Evolutionary conservation across 2,797 vertebrate species (phyloP), one percentile per base, ranked within the genome.

Genomic region (Periophthalmus magnuspinnatus): DNA sequence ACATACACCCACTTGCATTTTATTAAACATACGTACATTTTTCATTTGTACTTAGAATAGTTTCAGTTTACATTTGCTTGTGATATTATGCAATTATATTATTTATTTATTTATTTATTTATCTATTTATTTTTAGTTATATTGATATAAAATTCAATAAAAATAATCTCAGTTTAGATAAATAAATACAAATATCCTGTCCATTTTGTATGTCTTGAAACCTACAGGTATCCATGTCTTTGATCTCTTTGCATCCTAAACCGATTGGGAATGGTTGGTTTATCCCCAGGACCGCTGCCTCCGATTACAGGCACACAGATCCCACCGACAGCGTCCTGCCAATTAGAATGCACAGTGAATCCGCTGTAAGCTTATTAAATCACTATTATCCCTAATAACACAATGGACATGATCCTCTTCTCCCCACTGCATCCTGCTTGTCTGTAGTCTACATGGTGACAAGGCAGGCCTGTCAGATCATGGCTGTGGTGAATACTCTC

Each of bases 291-390:
- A 68, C 67, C 67, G 52, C 69, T 77, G 60, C 70, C 71, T 84
- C 75, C 72, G 58, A 73, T 69, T 32, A 45, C 67, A 58, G 67
- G 69, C 55, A 10, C 66, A 56, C 68, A 59, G 45, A 72, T 67
- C 47, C 36, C 61, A 62, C 65, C 71, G 16, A 74, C 50, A 61
- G 74, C 50, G 62, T 34, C 67, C 57, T 69, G 68, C 69, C 84
- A 82, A 84, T 88, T 84, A 85, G 80, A 82, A 84, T 83, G 74
- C 75, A 54, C 50, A 69, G 66, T 76, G 76, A 86, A 89, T 77
- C 81, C 55, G 48, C 57, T 72, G 70, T 88, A 87, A 87, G 81
- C 84, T 86, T 83, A 87, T 89, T 87, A 90, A 84, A 86, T 84
- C 68, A 72, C 82, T 66, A 76, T 88, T 85, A 88, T 89, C 85